Conservation (phyloP, 2,113 vertebrate genomes). For the Hemicordylus capensis region DNA sequence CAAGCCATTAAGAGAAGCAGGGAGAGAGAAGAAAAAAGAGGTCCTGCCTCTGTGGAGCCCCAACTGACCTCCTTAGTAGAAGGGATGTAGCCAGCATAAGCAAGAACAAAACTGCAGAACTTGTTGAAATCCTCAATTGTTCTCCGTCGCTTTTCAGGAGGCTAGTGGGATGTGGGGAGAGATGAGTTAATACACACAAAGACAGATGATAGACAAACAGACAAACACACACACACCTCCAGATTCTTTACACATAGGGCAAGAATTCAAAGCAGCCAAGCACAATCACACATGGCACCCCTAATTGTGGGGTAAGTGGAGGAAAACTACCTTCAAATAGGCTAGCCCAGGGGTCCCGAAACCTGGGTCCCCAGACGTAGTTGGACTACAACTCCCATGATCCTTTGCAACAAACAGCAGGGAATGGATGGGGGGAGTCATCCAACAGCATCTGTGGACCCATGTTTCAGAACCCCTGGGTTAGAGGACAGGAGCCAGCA, state of each 20-base stretch:
- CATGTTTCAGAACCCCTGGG: no score
- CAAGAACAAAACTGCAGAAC: constrained; percentile 91
- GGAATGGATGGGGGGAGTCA: no score
- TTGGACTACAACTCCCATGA: no score
- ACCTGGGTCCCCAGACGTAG: no score
- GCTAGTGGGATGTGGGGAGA: constrained; percentile 63
- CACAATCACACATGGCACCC: not conserved
- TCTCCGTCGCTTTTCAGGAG: constrained; percentile 86
- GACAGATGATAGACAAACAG: not conserved
- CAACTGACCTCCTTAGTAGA: constrained; percentile 84
- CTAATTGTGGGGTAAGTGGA: no score
- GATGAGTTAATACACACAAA: not conserved
- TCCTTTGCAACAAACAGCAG: no score
- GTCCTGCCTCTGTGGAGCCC: not conserved
- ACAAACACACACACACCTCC: not conserved
- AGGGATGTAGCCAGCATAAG: constrained; percentile 90
- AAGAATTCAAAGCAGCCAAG: not conserved
- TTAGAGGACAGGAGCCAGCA: not conserved
- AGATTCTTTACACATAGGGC: not conserved
- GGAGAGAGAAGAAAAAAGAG: not conserved
- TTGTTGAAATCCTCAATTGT: constrained; percentile 94
- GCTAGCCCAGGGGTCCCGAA: no score
- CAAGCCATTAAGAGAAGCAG: not conserved
- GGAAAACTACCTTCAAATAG: no score
- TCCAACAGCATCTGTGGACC: no score